Evolutionary conservation across 2,888 invertebrate species (phyloP).

Genomic region (Drosophila leonis): DNA sequence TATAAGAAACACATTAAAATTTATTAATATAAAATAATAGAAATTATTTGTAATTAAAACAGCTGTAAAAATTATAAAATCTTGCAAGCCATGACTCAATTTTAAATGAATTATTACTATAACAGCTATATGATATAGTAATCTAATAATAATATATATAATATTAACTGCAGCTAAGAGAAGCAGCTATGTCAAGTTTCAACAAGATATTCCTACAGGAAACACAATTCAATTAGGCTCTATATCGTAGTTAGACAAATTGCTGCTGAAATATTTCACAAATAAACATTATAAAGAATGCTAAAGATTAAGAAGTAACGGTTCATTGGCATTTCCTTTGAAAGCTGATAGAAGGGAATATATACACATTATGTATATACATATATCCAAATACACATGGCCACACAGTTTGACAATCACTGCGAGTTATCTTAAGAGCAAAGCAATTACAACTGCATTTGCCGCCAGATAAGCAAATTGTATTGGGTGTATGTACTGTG

Average conservation of each 20-base stretch:
- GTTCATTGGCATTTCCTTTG: constrained; percentile 29
- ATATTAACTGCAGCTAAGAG: no score
- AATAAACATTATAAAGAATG: background rate
- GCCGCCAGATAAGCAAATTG: constrained; percentile 23
- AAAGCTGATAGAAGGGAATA: constrained; percentile 20
- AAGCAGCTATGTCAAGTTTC: background rate
- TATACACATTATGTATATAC: background rate
- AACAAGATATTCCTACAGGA: background rate
- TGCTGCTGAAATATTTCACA: background rate
- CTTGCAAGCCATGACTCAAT: no score
- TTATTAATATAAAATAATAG: no score
- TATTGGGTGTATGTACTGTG: background rate
- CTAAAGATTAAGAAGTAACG: constrained; percentile 11
- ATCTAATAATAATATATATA: no score
- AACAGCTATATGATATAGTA: no score
- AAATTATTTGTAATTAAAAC: no score
- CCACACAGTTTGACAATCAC: constrained; percentile 20
- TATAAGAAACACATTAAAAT: no score
- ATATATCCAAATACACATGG: background rate
- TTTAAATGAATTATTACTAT: no score
- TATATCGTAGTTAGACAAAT: background rate
- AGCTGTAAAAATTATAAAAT: no score
- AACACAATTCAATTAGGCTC: background rate
- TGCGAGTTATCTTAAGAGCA: constrained; percentile 16
- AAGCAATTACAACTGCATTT: constrained; percentile 36